These are phyloP conservation scores for Akabosia matsudoensis DNA, from an alignment of 1,140 invertebrate genomes.

Conservation along the genomic window DNA sequence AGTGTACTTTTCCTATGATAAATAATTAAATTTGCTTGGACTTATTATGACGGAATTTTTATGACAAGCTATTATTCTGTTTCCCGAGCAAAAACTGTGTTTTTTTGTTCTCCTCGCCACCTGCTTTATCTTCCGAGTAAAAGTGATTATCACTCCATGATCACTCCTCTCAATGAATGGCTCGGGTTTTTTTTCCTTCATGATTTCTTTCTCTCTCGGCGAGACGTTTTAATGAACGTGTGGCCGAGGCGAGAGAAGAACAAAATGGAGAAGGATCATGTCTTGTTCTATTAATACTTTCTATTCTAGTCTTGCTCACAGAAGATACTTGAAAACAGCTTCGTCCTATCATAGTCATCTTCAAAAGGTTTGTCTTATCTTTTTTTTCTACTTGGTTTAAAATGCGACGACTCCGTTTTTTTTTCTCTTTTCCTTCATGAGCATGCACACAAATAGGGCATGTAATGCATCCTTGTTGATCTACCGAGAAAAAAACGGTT, in stretches of 20 bases:
- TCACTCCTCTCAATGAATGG: no score
- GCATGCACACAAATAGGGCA: conserved; percentile 4
- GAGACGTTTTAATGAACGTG: conserved; percentile 3
- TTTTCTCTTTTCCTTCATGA: neutral
- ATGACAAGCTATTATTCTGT: no score
- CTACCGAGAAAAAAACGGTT: neutral
- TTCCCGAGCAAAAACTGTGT: no score
- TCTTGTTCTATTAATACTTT: conserved; percentile 24
- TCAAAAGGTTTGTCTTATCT: neutral
- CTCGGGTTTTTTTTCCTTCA: neutral
- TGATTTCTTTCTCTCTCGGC: neutral
- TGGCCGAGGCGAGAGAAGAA: neutral
- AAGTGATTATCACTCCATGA: no score
- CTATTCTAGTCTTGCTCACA: neutral
- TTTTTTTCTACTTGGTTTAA: neutral
- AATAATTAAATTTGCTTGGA: no score
- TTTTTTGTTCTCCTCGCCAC: no score
- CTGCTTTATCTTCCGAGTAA: no score
- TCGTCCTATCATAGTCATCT: neutral
- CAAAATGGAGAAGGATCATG: conserved; percentile 1
- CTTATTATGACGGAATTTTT: no score
- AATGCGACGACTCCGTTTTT: neutral
- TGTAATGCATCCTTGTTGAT: conserved; percentile 7
- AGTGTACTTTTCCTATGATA: no score
- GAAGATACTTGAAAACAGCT: neutral